Evolutionary conservation across 1,140 invertebrate species (phyloP), one percentile per base, ranked within the genome.

Genomic region (Trichonephila clavata): DNA sequence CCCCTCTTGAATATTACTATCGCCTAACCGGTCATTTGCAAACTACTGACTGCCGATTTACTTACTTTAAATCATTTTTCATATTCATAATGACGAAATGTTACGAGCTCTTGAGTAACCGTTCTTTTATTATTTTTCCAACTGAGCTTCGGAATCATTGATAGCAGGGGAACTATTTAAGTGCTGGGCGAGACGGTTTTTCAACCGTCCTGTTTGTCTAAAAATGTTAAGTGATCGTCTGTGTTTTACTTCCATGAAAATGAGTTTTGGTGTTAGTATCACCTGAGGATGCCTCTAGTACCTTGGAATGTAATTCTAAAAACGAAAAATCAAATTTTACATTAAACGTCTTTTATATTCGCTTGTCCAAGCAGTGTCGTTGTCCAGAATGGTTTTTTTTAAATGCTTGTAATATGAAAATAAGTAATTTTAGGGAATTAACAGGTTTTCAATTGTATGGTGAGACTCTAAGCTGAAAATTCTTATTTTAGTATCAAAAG

Each of bases 61-160:
- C 92, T 87, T 87, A 86, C 84, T 93, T 93, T 71, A 93, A 93
- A 87, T 93, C 86, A 93, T 93, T 93, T 93, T 93, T 93, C 92
- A 93, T 86, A 87, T 93, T 93, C 92, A 88, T 93, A 93, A 93
- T 92, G 83, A 86, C 60, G 86, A 63, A 50, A 60, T 50, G n/a
- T 61, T 86, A 61, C 84, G 43, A 86, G 84, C 84, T 27, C 59
- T 21, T 60, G 50, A 21, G 32, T 59, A 60, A n/a, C 83, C 83
- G 14, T 24, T 32, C 71, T 77, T 32, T 39, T 84, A 84, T 60
- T 84, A 59, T 57, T 84, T 84, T 50, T 84, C n/a, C 83, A 59
- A n/a, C 71, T 80, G 27, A 21, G 16, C 27, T 18, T 32, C 24
- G 50, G 10, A 59, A 84, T 84, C 43, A 50, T 27, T 84, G 43